These are phyloP conservation scores for Platycnemis pennipes DNA, from an alignment of 2,888 invertebrate species.

Conservation along the genomic window DNA sequence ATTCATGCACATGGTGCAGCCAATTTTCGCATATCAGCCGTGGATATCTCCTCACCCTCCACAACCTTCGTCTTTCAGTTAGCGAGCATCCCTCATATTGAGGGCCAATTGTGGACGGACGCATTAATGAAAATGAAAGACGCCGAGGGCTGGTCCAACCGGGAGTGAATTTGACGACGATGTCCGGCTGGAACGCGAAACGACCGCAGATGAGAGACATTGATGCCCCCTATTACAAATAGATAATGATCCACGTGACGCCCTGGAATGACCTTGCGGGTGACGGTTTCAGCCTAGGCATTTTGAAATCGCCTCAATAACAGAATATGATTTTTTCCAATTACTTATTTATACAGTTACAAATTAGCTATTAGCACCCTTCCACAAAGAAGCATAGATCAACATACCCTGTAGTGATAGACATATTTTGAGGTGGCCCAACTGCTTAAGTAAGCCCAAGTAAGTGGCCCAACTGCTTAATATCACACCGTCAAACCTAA, in stretches of 20 bases:
- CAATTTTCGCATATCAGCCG: slow-evolving; percentile 10
- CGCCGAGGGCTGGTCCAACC: neutral
- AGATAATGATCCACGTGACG: neutral
- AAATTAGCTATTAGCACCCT: neutral
- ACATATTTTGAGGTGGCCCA: no score
- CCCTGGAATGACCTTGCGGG: neutral
- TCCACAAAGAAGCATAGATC: neutral
- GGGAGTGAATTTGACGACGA: neutral
- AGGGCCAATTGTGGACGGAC: neutral
- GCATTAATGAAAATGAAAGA: neutral
- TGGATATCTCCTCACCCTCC: neutral
- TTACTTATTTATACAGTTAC: neutral
- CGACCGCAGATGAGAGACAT: neutral
- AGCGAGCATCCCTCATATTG: neutral
- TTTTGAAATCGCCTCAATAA: neutral
- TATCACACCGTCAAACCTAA: no score
- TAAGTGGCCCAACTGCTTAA: no score
- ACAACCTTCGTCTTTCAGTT: neutral
- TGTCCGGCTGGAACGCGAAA: neutral
- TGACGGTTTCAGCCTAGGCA: neutral
- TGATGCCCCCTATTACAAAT: neutral
- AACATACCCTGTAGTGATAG: no score
- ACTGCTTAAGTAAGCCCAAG: no score
- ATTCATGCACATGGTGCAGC: slow-evolving; percentile 18
- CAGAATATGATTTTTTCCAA: neutral